Base-by-base conservation (phyloP, 2,113 vertebrate genomes). In the Gopherus evgoodei region DNA sequence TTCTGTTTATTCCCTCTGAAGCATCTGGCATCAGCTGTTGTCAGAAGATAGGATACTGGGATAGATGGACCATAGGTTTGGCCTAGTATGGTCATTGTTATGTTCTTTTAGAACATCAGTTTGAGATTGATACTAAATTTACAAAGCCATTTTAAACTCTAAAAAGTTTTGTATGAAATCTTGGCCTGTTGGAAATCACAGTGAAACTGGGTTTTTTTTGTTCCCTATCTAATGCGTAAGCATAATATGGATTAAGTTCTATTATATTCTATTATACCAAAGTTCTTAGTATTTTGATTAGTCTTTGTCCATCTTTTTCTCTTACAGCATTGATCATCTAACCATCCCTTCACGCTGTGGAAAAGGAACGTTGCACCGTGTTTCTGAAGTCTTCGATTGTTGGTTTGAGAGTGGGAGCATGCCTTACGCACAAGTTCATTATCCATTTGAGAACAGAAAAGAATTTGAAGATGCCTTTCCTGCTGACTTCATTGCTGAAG, bases 331-430 rank as follows among this genome's bases (percentile, higher is more conserved):
- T 1, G 99, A 99, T 95, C 84, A 90, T 29, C 95, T 99, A 90
- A 98, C 98, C 2, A 98, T 99, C 86, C 99, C 99, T 0, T 99
- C 99, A 0, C 98, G 98, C 79, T 93, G 98, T 27, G 99, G 99
- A 56, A 99, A 99, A 92, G 99, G 99, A 4, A 44, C 53, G 0
- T 98, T 99, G 95, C 98, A 75, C 50, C 98, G 99, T 10, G 86
- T 99, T 87, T 95, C 98, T 0, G 99, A 99, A 93, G 99, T 99
- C 65, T 99, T 99, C 12, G 99, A 99, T 97, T 99, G 99, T 98
- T 99, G 99, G 99, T 99, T 99, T 6, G 99, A 99, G 98, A 99
- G 99, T 1, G 99, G 99, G 90, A 99, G 99, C 98, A 99, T 99
- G 99, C 99, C 99, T 24, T 99, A 99, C 2, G 99, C 99, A 7